Evolutionary conservation across 2,797 vertebrate genomes (phyloP).

Genomic region (Fratercula arctica): DNA sequence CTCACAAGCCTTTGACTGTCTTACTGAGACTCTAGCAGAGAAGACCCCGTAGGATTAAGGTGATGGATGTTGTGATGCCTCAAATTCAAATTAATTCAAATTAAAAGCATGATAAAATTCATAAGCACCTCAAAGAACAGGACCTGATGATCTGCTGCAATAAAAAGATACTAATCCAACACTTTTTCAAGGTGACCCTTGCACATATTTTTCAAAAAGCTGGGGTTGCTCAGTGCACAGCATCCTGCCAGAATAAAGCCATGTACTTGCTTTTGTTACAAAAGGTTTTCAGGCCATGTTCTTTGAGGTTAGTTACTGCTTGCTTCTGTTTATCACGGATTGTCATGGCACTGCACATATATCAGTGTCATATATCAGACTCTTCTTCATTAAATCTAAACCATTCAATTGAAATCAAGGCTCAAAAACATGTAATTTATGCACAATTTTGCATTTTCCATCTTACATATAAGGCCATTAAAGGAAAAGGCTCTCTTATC

Average conservation of each 20-base stretch:
- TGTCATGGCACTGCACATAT: not conserved
- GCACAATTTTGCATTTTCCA: not conserved
- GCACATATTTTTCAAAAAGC: not conserved
- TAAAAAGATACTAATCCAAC: not conserved
- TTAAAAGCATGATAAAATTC: not conserved
- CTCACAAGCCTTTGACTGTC: not conserved
- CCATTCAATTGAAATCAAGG: not conserved
- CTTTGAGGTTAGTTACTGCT: not conserved
- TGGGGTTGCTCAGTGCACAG: accelerated
- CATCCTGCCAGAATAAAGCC: not conserved
- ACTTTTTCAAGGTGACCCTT: not conserved
- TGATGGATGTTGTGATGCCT: not conserved
- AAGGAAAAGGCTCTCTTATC: not conserved
- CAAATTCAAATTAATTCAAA: not conserved
- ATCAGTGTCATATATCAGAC: not conserved
- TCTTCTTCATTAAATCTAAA: not conserved
- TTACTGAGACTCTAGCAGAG: not conserved
- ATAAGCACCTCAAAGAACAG: not conserved
- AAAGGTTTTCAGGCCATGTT: not conserved
- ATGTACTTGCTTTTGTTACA: not conserved
- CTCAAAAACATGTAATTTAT: not conserved
- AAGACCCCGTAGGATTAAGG: not conserved
- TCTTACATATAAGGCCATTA: not conserved
- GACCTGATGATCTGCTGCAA: not conserved
- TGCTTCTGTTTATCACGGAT: not conserved